Percentiles rank a stretch among this genome's conserved stretches.
These are phyloP conservation scores for Cheilosia pagana DNA, from an alignment of 2,888 invertebrate species.

Conservation along the genomic window DNA sequence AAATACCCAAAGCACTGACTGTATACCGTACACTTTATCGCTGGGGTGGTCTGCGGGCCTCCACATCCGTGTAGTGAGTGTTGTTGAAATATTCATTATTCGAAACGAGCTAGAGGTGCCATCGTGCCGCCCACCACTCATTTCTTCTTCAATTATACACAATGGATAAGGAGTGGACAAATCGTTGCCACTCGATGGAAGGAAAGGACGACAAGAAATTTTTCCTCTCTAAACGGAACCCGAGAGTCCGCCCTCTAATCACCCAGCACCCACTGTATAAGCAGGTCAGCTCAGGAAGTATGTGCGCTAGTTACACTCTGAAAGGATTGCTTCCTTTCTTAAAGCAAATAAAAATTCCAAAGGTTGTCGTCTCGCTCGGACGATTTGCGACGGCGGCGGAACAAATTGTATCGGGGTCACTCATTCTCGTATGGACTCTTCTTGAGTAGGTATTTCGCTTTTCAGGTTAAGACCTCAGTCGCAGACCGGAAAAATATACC, in stretches of 20 bases:
- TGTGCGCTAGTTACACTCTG: slow-evolving; percentile 12
- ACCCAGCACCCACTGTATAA: slow-evolving; percentile 1
- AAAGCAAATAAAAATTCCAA: slow-evolving; percentile 16
- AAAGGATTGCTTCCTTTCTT: background rate
- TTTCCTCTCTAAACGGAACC: slow-evolving; percentile 3
- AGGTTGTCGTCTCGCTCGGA: slow-evolving; percentile 9
- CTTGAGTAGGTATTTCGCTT: background rate
- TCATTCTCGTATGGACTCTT: slow-evolving; percentile 25
- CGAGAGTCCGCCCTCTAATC: background rate
- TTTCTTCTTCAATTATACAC: slow-evolving; percentile 65
- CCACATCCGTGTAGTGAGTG: slow-evolving; percentile 13
- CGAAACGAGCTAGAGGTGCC: slow-evolving; percentile 59
- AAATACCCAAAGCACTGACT: slow-evolving; percentile 33
- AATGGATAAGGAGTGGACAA: slow-evolving; percentile 57
- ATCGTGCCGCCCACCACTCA: slow-evolving; percentile 60
- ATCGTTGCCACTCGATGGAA: slow-evolving; percentile 34
- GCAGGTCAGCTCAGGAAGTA: slow-evolving; percentile 46
- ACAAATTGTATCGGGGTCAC: slow-evolving; percentile 51
- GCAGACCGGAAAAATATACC: background rate
- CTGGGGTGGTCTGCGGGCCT: background rate
- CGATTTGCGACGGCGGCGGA: background rate
- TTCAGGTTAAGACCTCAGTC: background rate
- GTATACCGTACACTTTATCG: slow-evolving; percentile 22
- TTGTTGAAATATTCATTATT: slow-evolving; percentile 68
- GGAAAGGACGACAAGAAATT: slow-evolving; percentile 6